Percentiles rank a stretch among this genome's conserved stretches.
Evolutionary conservation across 2,113 vertebrate species (phyloP).

Genomic region (Saccopteryx bilineata): DNA sequence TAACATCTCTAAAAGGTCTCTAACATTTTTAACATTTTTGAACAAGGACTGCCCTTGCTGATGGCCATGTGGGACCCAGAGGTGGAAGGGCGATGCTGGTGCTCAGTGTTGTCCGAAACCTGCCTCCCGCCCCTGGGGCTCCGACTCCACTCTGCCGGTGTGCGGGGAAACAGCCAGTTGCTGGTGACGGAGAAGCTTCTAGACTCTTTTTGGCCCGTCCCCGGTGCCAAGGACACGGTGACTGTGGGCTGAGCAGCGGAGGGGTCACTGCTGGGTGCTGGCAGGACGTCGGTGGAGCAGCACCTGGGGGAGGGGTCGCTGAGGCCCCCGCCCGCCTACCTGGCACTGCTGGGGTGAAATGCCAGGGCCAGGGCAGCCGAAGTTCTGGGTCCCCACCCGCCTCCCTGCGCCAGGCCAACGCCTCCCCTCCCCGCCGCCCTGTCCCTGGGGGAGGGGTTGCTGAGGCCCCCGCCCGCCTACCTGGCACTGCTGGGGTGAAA

Average conservation of each 20-base stretch:
- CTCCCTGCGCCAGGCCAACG: neutral
- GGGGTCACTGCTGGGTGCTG: fast-evolving
- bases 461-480: fast-evolving
- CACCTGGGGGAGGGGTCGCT: too few species aligned
- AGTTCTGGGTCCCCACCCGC: neutral
- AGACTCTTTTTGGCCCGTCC: neutral
- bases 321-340: fast-evolving
- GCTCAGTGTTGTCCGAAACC: neutral
- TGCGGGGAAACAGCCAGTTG: neutral
- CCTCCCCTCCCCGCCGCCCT: fast-evolving
- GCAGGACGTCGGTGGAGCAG: neutral
- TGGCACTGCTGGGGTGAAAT: neutral
- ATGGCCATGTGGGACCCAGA: neutral
- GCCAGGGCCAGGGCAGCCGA: fast-evolving
- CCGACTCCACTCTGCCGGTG: fast-evolving
- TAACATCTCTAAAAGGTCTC: neutral
- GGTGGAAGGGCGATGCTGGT: fast-evolving
- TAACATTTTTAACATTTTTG: neutral
- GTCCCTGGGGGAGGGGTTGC: fast-evolving
- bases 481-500: neutral
- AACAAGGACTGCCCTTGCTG: neutral
- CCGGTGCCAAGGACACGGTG: fast-evolving
- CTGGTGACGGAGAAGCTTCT: neutral
- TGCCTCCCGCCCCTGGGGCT: neutral
- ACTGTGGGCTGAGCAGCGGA: neutral